Conservation (phyloP, 2,113 vertebrate species). For the Nettapus auritus region DNA sequence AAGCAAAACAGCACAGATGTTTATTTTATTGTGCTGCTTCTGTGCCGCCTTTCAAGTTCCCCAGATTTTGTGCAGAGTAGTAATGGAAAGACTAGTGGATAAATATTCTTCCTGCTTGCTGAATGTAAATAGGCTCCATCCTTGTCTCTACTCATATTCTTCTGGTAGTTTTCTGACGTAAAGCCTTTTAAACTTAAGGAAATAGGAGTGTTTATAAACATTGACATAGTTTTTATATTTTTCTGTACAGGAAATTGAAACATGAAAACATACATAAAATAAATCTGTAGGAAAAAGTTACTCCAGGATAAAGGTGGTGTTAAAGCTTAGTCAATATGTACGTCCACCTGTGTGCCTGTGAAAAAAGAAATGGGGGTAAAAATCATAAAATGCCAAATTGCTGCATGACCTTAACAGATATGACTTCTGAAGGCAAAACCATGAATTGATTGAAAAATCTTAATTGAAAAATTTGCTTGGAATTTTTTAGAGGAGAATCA, state of each 20-base stretch:
- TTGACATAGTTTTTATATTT: neutral
- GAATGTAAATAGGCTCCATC: neutral
- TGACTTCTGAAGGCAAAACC: neutral
- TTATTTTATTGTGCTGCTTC: neutral
- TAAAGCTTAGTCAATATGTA: neutral
- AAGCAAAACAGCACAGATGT: too few relatives aligned
- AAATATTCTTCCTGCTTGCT: neutral
- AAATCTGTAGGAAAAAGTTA: neutral
- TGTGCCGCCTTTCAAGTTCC: neutral
- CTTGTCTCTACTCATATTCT: neutral
- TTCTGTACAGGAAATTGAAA: neutral
- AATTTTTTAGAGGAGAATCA: rapidly evolving
- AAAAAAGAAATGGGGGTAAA: neutral
- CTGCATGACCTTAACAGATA: neutral
- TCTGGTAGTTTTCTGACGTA: rapidly evolving
- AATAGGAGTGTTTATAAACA: neutral
- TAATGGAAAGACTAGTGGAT: neutral
- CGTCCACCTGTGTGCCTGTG: neutral
- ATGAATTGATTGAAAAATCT: neutral
- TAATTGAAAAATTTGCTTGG: neutral
- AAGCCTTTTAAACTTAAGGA: neutral
- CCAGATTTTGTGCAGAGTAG: neutral
- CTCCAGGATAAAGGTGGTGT: neutral
- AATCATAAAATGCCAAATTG: neutral
- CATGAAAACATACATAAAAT: neutral